Evolutionary conservation across 2,888 invertebrate genomes (phyloP).

Genomic region (Netelia melanura): DNA sequence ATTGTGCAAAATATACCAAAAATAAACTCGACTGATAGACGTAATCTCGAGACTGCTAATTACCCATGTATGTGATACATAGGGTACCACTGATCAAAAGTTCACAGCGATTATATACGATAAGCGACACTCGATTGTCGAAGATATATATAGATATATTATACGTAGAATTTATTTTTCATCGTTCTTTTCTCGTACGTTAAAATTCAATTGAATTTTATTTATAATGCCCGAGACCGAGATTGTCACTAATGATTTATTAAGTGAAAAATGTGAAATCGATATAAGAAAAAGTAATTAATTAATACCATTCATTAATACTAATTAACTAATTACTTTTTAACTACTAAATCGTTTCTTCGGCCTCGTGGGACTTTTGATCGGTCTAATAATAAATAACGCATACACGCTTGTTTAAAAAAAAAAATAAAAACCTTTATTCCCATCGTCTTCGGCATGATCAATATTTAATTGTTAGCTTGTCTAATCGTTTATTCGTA

Average conservation of each 20-base stretch:
- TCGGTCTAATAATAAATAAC: too few species aligned
- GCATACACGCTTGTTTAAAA: too few species aligned
- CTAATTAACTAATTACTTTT: too few species aligned
- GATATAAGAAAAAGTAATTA: too few species aligned
- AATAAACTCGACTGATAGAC: slow-evolving; percentile 51
- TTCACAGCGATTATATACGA: background rate
- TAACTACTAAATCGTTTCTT: too few species aligned
- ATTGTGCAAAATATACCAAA: slow-evolving; percentile 20
- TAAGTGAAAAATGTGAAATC: too few species aligned
- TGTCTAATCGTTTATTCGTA: slow-evolving; percentile 66
- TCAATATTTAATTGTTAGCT: slow-evolving; percentile 47
- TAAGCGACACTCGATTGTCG: background rate
- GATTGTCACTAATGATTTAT: too few species aligned
- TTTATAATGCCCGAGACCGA: background rate
- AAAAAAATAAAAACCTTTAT: too few species aligned
- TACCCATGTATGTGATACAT: slow-evolving; percentile 35
- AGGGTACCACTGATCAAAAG: slow-evolving; percentile 5
- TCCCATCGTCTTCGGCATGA: slow-evolving; percentile 40
- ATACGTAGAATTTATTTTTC: slow-evolving; percentile 25
- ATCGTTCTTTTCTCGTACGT: slow-evolving; percentile 21
- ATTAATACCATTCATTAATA: too few species aligned
- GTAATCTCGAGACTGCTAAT: slow-evolving; percentile 51
- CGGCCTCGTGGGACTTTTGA: too few species aligned
- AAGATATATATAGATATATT: background rate
- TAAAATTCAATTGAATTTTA: slow-evolving; percentile 42